Percentiles rank a stretch among this genome's conserved stretches.
Conservation (phyloP, 2,113 vertebrate genomes). For the Verasper variegatus region DNA sequence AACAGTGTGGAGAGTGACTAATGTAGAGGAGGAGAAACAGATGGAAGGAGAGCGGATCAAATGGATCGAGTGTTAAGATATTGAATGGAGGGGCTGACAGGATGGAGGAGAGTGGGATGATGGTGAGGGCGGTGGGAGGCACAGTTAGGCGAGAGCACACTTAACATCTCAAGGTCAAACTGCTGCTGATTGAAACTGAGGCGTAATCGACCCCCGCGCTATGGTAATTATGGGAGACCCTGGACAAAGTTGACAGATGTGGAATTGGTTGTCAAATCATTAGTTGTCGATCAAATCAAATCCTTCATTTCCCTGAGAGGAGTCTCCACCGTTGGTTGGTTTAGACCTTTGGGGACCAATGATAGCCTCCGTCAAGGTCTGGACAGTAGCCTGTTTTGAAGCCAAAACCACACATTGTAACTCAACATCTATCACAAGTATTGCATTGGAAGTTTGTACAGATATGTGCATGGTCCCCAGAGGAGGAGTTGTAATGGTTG, state of each 20-base stretch:
- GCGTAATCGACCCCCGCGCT: not conserved
- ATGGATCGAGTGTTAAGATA: not conserved
- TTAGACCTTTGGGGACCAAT: not conserved
- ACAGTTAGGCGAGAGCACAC: constrained; percentile 3
- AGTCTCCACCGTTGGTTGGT: not conserved
- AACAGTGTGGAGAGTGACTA: constrained; percentile 24
- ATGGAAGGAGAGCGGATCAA: constrained; percentile 22
- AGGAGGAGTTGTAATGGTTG: no score
- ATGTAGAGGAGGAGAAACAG: constrained; percentile 14
- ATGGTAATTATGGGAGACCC: not conserved
- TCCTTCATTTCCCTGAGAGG: not conserved
- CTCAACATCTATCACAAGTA: no score
- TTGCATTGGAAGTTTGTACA: no score
- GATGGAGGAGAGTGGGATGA: not conserved
- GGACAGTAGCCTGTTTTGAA: not conserved
- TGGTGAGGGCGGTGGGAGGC: not conserved
- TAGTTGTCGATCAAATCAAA: not conserved
- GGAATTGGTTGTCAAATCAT: not conserved
- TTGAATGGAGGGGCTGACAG: constrained; percentile 3
- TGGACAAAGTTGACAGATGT: not conserved
- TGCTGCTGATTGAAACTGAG: constrained; percentile 4
- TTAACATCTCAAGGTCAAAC: constrained; percentile 35
- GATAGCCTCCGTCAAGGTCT: not conserved
- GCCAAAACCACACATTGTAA: not conserved
- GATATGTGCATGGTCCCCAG: no score